These are phyloP conservation scores for Brachionus plicatilis DNA, from an alignment of 1,140 invertebrate species.

Conservation along the genomic window DNA sequence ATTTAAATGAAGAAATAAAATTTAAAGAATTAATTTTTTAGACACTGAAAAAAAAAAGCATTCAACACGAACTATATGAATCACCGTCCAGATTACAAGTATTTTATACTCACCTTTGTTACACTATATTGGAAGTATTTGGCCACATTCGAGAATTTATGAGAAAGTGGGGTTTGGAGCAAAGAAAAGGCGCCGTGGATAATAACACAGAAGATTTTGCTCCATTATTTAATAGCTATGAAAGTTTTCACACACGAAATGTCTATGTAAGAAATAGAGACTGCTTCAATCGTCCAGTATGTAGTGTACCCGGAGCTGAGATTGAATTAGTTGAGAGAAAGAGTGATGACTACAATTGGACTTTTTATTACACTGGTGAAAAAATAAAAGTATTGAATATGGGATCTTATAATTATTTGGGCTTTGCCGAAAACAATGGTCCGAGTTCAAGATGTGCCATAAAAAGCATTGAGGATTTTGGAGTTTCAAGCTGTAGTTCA, in stretches of 20 bases:
- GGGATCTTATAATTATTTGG: slow-evolving; percentile 62
- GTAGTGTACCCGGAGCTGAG: slow-evolving; percentile 79
- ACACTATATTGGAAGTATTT: background rate
- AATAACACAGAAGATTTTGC: slow-evolving; percentile 67
- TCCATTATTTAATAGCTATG: slow-evolving; percentile 80
- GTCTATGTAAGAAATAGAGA: slow-evolving; percentile 82
- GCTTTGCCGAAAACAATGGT: slow-evolving; percentile 59
- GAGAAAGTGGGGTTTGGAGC: background rate
- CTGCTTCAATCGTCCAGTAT: slow-evolving; percentile 88
- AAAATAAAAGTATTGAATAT: slow-evolving; percentile 58
- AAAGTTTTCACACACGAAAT: slow-evolving; percentile 86
- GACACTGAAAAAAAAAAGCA: background rate
- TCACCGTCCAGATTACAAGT: background rate
- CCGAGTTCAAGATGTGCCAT: slow-evolving; percentile 54
- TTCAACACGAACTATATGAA: background rate
- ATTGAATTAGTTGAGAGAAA: slow-evolving; percentile 76
- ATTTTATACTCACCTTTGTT: slow-evolving; percentile 18
- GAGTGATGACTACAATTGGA: slow-evolving; percentile 73
- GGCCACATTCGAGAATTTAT: background rate
- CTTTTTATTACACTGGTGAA: slow-evolving; percentile 45
- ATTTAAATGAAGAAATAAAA: background rate
- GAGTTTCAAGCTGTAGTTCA: slow-evolving; percentile 47
- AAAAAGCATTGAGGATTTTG: slow-evolving; percentile 50
- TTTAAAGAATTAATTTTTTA: background rate
- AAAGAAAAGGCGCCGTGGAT: background rate